These are phyloP conservation scores for Rutpela maculata DNA, from an alignment of 2,888 invertebrate species.

Conservation along the genomic window DNA sequence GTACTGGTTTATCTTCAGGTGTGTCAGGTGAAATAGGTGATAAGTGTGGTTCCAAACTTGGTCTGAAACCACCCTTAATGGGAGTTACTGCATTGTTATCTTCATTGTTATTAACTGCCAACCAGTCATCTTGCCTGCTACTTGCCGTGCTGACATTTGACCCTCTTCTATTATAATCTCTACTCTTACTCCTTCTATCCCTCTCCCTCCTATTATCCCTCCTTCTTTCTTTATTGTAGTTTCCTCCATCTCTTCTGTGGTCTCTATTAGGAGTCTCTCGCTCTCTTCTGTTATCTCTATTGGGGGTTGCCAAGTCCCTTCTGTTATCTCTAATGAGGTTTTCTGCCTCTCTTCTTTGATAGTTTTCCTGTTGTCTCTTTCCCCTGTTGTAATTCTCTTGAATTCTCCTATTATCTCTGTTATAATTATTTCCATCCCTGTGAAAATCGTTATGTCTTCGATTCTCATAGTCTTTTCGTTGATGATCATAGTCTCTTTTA, in stretches of 20 bases:
- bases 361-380: constrained; percentile 32
- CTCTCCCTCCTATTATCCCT: constrained; percentile 47
- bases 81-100: constrained; percentile 46
- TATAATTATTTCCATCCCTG: constrained; percentile 45
- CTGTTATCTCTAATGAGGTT: constrained; percentile 25
- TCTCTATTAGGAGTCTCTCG: constrained; percentile 44
- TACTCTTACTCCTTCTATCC: constrained; percentile 55
- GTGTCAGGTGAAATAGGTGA: constrained; percentile 64
- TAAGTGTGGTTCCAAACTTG: constrained; percentile 61
- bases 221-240: constrained; percentile 41
- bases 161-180: constrained; percentile 46
- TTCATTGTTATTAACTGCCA: constrained; percentile 39
- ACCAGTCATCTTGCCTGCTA: constrained; percentile 16
- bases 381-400: constrained; percentile 46
- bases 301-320: constrained; percentile 37
- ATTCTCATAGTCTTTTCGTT: constrained; percentile 28
- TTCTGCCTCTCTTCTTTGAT: constrained; percentile 46
- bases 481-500: constrained; percentile 27
- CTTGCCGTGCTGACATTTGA: constrained; percentile 41
- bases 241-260: constrained; percentile 34
- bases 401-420: constrained; percentile 41
- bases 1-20: constrained; percentile 48
- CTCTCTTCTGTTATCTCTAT: constrained; percentile 37
- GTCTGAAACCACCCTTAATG: constrained; percentile 52
- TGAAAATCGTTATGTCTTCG: constrained; percentile 42